These are phyloP conservation scores for Thera britannica DNA, from an alignment of 2,888 invertebrate species.

Conservation along the genomic window DNA sequence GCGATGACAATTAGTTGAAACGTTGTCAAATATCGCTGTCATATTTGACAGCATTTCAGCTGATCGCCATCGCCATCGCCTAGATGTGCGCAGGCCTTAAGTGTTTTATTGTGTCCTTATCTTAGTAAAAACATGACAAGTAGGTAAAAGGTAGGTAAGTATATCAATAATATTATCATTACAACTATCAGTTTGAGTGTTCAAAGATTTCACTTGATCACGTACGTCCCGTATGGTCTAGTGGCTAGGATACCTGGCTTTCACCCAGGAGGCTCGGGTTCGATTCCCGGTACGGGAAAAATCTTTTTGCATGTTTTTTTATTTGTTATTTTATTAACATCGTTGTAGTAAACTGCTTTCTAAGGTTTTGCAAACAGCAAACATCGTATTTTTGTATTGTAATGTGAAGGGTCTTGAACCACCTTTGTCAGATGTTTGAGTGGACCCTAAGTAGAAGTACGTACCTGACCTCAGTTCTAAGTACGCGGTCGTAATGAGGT, in stretches of 20 bases:
- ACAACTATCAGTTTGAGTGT: not conserved
- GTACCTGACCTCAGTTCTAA: constrained; percentile 12
- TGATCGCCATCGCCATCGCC: no score
- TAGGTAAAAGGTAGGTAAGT: not conserved
- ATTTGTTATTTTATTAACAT: not conserved
- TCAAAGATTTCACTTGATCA: not conserved
- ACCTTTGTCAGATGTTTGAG: constrained; percentile 12
- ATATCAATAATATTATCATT: not conserved
- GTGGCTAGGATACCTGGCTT: constrained; percentile 90
- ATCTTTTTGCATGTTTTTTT: constrained; percentile 20
- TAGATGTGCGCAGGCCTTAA: no score
- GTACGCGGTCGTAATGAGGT: constrained; percentile 35
- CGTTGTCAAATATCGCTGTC: no score
- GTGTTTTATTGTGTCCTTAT: constrained; percentile 20
- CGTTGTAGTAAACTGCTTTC: not conserved
- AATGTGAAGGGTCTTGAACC: constrained; percentile 16
- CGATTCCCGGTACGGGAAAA: constrained; percentile 89
- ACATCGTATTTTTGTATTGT: not conserved
- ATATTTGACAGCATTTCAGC: no score
- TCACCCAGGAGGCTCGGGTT: constrained; percentile 90
- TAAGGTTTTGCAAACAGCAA: not conserved
- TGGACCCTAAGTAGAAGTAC: constrained; percentile 12
- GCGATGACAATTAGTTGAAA: no score
- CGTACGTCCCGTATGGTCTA: constrained; percentile 85
- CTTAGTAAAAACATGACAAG: constrained; percentile 5